Conservation (phyloP, 2,113 vertebrate genomes). For the Amblyopsis rosae region DNA sequence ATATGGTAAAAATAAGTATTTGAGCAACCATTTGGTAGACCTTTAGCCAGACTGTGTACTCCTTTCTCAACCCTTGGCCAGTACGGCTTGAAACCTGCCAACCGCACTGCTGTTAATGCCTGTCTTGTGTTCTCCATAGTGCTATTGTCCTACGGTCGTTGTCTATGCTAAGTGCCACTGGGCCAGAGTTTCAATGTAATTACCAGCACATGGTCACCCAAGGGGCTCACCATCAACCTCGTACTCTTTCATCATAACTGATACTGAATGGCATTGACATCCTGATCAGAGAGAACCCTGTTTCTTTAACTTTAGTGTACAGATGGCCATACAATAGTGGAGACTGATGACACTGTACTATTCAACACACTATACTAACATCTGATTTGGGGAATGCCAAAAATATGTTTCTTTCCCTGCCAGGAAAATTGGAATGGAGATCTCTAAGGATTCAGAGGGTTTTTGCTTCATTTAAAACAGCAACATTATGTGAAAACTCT, state of each 20-base stretch:
- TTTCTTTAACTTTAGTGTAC: slow-evolving; percentile 48
- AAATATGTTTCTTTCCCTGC: slow-evolving; percentile 36
- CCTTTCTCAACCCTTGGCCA: background rate
- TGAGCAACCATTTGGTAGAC: no score
- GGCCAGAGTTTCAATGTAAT: slow-evolving; percentile 50
- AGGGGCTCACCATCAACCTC: slow-evolving; percentile 36
- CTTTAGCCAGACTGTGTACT: background rate
- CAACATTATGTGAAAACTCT: slow-evolving; percentile 31
- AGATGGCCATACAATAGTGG: slow-evolving; percentile 60
- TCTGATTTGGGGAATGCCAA: slow-evolving; percentile 38
- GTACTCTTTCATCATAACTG: slow-evolving; percentile 58
- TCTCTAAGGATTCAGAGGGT: slow-evolving; percentile 21
- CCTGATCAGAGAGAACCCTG: slow-evolving; percentile 48
- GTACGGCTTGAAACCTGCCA: background rate
- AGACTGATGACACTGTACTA: slow-evolving; percentile 34
- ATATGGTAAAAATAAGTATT: no score
- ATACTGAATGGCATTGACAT: slow-evolving; percentile 56
- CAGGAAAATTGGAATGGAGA: slow-evolving; percentile 39
- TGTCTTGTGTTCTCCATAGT: slow-evolving; percentile 9
- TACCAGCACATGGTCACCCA: slow-evolving; percentile 49
- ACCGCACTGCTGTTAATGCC: background rate
- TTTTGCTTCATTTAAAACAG: slow-evolving; percentile 39
- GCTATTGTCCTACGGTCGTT: slow-evolving; percentile 17
- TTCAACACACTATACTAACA: slow-evolving; percentile 55
- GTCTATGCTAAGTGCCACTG: slow-evolving; percentile 31